Conservation (phyloP, 2,113 vertebrate species). For the Leptodactylus fuscus region DNA sequence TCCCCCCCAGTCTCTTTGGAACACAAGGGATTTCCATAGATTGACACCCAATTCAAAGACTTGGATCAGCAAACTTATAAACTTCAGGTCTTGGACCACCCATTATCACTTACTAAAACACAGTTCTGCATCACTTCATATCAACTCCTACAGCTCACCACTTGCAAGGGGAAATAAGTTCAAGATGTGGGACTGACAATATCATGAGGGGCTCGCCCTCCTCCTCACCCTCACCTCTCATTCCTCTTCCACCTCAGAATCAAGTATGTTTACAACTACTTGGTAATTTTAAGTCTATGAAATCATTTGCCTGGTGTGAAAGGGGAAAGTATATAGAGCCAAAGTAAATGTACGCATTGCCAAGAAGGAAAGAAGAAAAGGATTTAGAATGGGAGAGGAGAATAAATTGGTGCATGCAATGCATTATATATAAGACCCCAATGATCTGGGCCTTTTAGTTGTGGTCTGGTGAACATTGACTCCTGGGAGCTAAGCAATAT, state of each 20-base stretch:
- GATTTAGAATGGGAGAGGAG: constrained; percentile 20
- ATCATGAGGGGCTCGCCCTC: constrained; percentile 16
- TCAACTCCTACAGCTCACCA: constrained; percentile 40
- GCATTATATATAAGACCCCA: constrained; percentile 37
- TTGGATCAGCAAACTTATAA: constrained; percentile 30
- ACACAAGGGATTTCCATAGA: constrained; percentile 23
- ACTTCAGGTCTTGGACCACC: constrained; percentile 49
- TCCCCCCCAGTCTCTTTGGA: not conserved
- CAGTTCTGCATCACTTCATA: constrained; percentile 44
- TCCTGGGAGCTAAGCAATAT: constrained; percentile 39
- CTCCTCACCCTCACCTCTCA: constrained; percentile 47
- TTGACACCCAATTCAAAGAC: constrained; percentile 42
- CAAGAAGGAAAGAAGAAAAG: constrained; percentile 34
- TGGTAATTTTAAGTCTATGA: constrained; percentile 54
- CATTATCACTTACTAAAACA: constrained; percentile 47
- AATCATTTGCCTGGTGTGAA: constrained; percentile 54
- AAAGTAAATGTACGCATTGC: constrained; percentile 36
- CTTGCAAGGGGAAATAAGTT: constrained; percentile 52
- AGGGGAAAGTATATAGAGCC: constrained; percentile 20
- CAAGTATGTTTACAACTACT: constrained; percentile 58
- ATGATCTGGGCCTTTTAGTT: constrained; percentile 28
- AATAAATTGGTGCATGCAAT: constrained; percentile 20
- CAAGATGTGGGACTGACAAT: constrained; percentile 55
- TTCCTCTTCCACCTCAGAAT: constrained; percentile 38
- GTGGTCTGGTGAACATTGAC: constrained; percentile 30